Evolutionary conservation across 2,113 vertebrate genomes (phyloP), one percentile per base, ranked within the genome.

Genomic region (Aegotheles bennettii): DNA sequence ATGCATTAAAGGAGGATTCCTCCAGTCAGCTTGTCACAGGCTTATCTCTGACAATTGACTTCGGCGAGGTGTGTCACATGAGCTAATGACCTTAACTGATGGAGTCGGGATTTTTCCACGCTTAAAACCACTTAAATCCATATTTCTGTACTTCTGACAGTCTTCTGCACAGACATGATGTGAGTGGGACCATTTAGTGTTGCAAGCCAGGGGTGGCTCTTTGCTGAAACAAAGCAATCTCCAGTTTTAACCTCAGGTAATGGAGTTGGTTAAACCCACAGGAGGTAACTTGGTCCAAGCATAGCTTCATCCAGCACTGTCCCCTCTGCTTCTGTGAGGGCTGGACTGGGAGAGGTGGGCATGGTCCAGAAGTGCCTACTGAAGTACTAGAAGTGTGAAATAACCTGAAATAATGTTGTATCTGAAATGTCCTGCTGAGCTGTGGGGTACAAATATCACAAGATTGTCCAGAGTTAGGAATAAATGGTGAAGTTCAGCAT

Each of bases 1-100:
- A 94, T 94, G 90, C 93, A 97, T 96, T 94, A 94, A 90, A 84
- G 54, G 73, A 89, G 74, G 95, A 92, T 93, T 95, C 57, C 56
- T 93, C 51, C 56, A 79, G 64, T 84, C 56, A 82, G 84, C 64
- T 61, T 94, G 86, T 95, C 95, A 94, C 85, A 82, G 1, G 2
- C 76, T 96, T 93, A 92, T 93, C 94, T 88, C 89, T 83, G 93
- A 84, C 92, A 96, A 96, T 89, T 80, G 50, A 92, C 92, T 91
- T 87, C 50, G 57, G 29, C 9, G 59, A 93, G 61, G 63, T 90
- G 59, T 93, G 89, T 82, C 92, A 82, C 73, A 59, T 61, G 88
- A 89, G 84, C 76, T 96, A 82, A 87, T 79, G 93, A 60, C 95
- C 86, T 95, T 91, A 87, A 71, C 84, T 75, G 95, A 92, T 89